Evolutionary conservation across 2,888 invertebrate genomes (phyloP).

Genomic region (Halictus ligatus): DNA sequence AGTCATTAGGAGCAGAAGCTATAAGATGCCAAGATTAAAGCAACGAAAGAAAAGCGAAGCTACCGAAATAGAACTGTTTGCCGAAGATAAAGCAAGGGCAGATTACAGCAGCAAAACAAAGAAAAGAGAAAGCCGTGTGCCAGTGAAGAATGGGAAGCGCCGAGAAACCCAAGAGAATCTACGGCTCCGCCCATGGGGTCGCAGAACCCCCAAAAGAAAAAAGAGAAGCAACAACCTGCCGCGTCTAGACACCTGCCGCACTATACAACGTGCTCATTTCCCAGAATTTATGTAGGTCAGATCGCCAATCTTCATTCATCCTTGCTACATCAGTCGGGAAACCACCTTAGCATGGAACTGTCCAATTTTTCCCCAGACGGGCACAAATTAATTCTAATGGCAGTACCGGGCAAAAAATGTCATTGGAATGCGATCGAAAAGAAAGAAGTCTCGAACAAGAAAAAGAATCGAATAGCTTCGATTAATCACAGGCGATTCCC

Average conservation of each 20-base stretch:
- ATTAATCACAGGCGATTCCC: neutral
- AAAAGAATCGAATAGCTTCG: neutral
- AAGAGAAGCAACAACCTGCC: neutral
- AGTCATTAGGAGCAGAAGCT: neutral
- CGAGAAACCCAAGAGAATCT: neutral
- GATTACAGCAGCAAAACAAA: neutral
- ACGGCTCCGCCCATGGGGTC: neutral
- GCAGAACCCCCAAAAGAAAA: neutral
- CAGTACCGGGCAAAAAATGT: too few relatives aligned
- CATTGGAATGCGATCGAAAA: too few relatives aligned
- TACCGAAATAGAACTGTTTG: neutral
- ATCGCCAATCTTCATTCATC: neutral
- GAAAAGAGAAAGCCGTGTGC: neutral
- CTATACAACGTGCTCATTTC: neutral
- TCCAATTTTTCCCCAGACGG: neutral
- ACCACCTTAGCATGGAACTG: neutral
- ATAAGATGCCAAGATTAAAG: neutral
- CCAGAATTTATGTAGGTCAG: neutral
- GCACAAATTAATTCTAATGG: neutral
- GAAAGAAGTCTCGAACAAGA: too few relatives aligned
- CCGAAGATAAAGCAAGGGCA: neutral
- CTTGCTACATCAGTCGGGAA: neutral
- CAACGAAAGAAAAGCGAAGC: conserved; percentile 5
- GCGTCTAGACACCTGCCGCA: conserved; percentile 2
- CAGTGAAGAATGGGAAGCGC: neutral